Conservation (phyloP, 1,140 invertebrate species). For the Batillaria attramentaria region DNA sequence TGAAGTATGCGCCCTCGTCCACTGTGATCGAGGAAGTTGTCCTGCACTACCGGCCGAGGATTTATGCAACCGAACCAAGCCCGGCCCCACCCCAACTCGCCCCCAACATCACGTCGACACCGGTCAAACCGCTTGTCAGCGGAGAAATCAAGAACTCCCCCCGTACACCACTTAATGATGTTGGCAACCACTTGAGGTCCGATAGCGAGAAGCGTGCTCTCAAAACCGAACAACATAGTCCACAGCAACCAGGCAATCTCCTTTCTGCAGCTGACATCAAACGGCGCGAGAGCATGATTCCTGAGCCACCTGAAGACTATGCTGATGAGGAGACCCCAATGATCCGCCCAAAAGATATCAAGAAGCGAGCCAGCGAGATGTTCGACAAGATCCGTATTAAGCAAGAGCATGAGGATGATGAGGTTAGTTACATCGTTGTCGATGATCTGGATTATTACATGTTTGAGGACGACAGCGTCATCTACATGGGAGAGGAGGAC, state of each 20-base stretch:
- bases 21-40: conserved; percentile 5
- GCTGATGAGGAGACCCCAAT: not conserved
- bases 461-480: not conserved
- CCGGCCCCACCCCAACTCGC: not conserved
- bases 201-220: too few relatives aligned
- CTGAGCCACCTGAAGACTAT: not conserved
- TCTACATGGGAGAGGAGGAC: conserved; percentile 24
- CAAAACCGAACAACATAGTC: too few relatives aligned
- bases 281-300: not conserved
- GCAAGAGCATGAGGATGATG: not conserved
- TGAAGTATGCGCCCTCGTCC: not conserved
- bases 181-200: too few relatives aligned
- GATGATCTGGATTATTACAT: not conserved
- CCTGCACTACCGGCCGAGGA: conserved; percentile 5
- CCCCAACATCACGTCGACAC: too few relatives aligned
- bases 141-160: too few relatives aligned
- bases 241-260: too few relatives aligned
- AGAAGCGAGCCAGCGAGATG: not conserved
- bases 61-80: not conserved
- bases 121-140: too few relatives aligned
- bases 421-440: not conserved
- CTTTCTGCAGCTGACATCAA: not conserved
- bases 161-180: not conserved
- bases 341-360: not conserved
- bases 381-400: not conserved